phyloP scores from a whole-genome alignment of 2,888 invertebrate species.

The Cataglyphis albicans region DNA sequence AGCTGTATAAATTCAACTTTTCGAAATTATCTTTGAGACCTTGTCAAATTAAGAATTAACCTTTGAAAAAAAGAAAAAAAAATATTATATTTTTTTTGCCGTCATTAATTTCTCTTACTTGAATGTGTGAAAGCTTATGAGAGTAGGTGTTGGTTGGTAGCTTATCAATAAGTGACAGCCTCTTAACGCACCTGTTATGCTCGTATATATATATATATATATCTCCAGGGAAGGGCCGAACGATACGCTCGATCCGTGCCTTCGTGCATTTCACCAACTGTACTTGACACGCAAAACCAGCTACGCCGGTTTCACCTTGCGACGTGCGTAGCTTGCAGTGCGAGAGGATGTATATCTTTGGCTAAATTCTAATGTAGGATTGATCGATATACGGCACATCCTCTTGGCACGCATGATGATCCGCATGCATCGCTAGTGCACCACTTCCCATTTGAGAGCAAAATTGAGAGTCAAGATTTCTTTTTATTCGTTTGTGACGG shows the following conservation, averaged over 20 bases:
- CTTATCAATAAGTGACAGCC: not conserved
- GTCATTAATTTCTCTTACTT: not conserved
- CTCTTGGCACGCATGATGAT: slow-evolving; percentile 52
- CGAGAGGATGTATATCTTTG: not conserved
- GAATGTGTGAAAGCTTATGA: not conserved
- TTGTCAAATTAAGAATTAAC: not conserved
- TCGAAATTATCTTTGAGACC: not conserved
- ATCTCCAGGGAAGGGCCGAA: not conserved
- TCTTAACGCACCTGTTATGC: not conserved
- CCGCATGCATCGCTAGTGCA: slow-evolving; percentile 22
- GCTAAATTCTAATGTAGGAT: slow-evolving; percentile 36
- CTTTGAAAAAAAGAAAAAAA: not conserved
- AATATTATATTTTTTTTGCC: not conserved
- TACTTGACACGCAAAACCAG: slow-evolving; percentile 36
- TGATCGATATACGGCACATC: slow-evolving; percentile 31
- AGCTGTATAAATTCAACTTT: not conserved
- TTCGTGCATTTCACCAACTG: slow-evolving; percentile 33
- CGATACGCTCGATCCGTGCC: slow-evolving; percentile 14
- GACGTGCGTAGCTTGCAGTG: slow-evolving; percentile 28
- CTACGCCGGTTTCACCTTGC: slow-evolving; percentile 45
- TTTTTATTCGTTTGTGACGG: slow-evolving; percentile 26
- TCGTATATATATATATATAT: not conserved
- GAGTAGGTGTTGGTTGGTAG: not conserved
- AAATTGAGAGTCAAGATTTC: slow-evolving; percentile 55
- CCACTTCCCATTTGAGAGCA: slow-evolving; percentile 31